Base-by-base conservation (phyloP, 2,113 vertebrate genomes). In the Aegithalos caudatus region DNA sequence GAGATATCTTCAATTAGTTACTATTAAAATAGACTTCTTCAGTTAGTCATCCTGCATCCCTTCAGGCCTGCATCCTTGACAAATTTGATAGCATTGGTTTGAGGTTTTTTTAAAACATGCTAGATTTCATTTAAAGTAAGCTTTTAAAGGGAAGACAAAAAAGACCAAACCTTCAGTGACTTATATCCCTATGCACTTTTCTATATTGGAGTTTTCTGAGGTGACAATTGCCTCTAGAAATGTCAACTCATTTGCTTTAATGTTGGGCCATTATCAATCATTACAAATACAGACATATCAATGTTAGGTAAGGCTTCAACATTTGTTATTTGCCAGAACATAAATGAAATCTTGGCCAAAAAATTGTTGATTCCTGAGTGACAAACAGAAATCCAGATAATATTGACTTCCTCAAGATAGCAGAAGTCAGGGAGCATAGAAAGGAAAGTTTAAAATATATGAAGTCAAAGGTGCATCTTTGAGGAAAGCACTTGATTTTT, bases 321-420 rank as follows among this genome's bases (percentile, higher is more conserved):
- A 71, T 83, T 96, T 91, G 45, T 33, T 90, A 44, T 84, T 70
- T 65, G 23, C 24, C 65, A 70, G 50, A 95, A 77, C 11, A 29
- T 80, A 35, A 60, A 79, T 70, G 2, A 60, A 58, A 85, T 27
- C 10, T 31, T 90, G 56, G 28, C 25, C 33, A 91, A 62, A 85
- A 94, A 76, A 80, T 23, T 29, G 8, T 50, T 95, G 61, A 65
- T 58, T 95, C 25, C 4, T 11, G 33, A 82, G 17, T 25, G 35
- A 84, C 20, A 86, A 93, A 81, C 19, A 80, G 42, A 93, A 90
- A 97, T 47, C 15, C 62, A 88, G 44, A 86, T 31, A 25, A 37
- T 87, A 62, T 17, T 60, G 44, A 47, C 9, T 78, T 94, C 22
- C 50, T 76, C 61, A 31, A 61, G 28, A 58, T 20, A 45, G 40